Evolutionary conservation across 2,797 vertebrate species (phyloP).

Genomic region (Galago senegalensis): DNA sequence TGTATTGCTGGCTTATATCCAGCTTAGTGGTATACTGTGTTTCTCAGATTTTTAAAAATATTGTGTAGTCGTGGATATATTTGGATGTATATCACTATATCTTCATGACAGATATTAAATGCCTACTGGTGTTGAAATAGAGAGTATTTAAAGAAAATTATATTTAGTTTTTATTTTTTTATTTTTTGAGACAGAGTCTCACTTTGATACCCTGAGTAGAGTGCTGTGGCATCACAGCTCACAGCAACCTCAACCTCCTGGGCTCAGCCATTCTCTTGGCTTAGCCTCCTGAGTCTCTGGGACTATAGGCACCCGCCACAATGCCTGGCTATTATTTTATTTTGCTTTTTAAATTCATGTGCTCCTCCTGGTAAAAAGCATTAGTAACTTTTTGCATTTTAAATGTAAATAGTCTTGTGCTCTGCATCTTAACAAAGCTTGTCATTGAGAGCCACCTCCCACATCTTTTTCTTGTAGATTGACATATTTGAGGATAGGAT

Average conservation of each 20-base stretch:
- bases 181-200: too few species aligned
- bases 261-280: too few species aligned
- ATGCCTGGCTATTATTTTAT: neutral
- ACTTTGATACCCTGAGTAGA: too few species aligned
- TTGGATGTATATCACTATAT: conserved; percentile 35
- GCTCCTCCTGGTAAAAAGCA: neutral
- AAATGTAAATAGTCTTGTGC: neutral
- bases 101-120: conserved; percentile 60
- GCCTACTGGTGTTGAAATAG: conserved; percentile 38
- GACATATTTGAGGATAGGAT: conserved; percentile 96
- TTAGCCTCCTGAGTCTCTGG: too few species aligned
- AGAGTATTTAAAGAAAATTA: conserved; percentile 51
- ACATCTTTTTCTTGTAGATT: conserved; percentile 90
- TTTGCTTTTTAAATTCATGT: conserved; percentile 35
- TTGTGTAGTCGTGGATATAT: neutral
- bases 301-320: too few species aligned
- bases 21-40: neutral
- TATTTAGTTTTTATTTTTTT: conserved; percentile 25
- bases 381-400: neutral
- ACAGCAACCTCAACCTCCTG: too few species aligned
- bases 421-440: conserved; percentile 19
- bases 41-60: conserved; percentile 56
- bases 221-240: too few species aligned
- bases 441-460: conserved; percentile 13
- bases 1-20: conserved; percentile 17